Base-by-base conservation (phyloP, 2,797 vertebrate genomes). In the Microctenopoma lineatum region DNA sequence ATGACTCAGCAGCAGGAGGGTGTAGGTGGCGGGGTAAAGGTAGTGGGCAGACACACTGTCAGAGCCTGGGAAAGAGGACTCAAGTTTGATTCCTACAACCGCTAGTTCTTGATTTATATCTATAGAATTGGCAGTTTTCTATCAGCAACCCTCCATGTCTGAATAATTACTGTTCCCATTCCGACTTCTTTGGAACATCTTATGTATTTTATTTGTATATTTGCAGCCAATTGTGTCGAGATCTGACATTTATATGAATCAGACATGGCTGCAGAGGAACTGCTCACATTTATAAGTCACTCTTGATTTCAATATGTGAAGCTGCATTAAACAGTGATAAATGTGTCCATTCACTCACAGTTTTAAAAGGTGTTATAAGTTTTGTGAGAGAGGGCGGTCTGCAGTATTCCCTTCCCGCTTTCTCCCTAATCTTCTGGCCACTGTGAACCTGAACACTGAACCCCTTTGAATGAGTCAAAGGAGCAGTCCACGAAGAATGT, bases 1-100 rank as follows among this genome's bases (percentile, higher is more conserved):
- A 75, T 74, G 73, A 68, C 50, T 80, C 80, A 80, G 46, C 60
- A 29, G 63, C 60, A 46, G 75, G 63, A 80, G 66, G 53, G 53
- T 62, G 75, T 78, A 74, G 68, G 77, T 75, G 70, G 71, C 52
- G 55, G 36, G 48, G 60, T 48, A 62, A 76, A 54, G 54, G 67
- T 48, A 39, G 58, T 16, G 18, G 50, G 64, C 27, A 52, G 54
- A 70, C n/a, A 46, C 55, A 1, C 55, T 39, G 38, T 54, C 59
- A 52, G 51, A 66, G 62, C 10, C 45, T 60, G 39, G 4, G 56
- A 45, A 32, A 66, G 70, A 57, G 32, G 61, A 58, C 39, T 62
- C 15, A 10, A 25, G 57, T 71, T 68, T 39, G 59, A 70, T 36
- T 75, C 34, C 61, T 36, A 14, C 42, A 25, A 11, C 29, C 8